Conservation (phyloP, 2,113 vertebrate species). For the Prionailurus bengalensis region DNA sequence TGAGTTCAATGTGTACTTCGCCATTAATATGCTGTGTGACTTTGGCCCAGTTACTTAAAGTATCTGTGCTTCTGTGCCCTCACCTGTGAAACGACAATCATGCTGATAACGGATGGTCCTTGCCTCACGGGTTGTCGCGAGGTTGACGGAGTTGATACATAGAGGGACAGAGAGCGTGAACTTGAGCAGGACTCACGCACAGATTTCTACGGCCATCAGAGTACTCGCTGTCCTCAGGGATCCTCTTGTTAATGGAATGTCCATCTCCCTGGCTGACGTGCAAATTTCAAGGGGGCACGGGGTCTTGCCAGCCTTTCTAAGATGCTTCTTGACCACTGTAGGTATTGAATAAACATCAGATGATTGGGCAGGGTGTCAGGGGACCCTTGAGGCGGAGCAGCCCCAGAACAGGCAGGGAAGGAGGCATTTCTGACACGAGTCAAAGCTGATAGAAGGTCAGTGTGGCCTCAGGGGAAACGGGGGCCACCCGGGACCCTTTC, state of each 20-base stretch:
- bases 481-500: accelerated
- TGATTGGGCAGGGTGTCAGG: accelerated
- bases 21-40: accelerated
- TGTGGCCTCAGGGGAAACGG: accelerated
- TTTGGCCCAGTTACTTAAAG: neutral
- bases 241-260: accelerated
- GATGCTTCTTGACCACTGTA: accelerated
- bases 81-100: neutral
- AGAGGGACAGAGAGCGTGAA: neutral
- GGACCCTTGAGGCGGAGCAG: accelerated
- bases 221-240: accelerated
- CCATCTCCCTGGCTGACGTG: neutral
- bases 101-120: accelerated
- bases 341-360: neutral
- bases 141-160: accelerated
- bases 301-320: neutral
- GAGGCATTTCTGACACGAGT: neutral
- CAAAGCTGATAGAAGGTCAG: neutral
- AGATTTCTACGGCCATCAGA: neutral
- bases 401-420: neutral
- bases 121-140: accelerated
- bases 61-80: neutral
- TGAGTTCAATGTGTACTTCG: no score
- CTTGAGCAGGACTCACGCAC: accelerated
- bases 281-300: accelerated